Evolutionary conservation across 2,113 vertebrate genomes (phyloP), one percentile per base, ranked within the genome.

Genomic region (Ceyx cyanopectus): DNA sequence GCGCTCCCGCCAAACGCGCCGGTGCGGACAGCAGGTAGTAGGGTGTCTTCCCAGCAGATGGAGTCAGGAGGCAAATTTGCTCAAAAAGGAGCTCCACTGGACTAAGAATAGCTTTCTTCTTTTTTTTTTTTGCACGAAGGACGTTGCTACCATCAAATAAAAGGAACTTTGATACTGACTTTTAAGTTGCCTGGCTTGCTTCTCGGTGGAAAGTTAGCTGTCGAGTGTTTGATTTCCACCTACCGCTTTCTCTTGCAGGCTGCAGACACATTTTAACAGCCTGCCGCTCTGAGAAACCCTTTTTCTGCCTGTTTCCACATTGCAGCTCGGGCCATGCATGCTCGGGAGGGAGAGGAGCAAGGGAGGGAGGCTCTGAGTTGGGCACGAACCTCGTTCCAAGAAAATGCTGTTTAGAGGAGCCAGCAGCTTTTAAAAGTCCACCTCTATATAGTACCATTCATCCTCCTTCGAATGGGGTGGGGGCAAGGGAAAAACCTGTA

Each of bases 31-130:
- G 81, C 88, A 88, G 76, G 90, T 77, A 83, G 60, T 13, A 18
- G 82, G 82, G 50, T 32, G 65, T 92, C 90, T 81, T 95, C 94
- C 94, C 95, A 93, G 94, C 94, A 95, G 95, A 67, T 96, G 95
- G 94, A 94, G 92, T 90, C 89, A 66, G 78, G 84, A 87, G 66
- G 70, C 91, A 87, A 82, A 85, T 40, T 80, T 68, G 53, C 61
- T 67, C 9, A 3, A 21, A 48, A 62, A 61, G 76, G 74, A 56
- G 29, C 65, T 24, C 41, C 43, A n/a, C 6, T 29, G 6, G 43
- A 27, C 76, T 74, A 6, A 77, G 65, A 50, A 60, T 8, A 30
- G 60, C 43, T 63, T 45, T 8, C 34, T 24, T 18, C 1, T 14
- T 40, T 60, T 32, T 30, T 48, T 43, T 60, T n/a, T 30, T 45